Evolutionary conservation across 2,888 invertebrate species (phyloP).

Genomic region (Cheilosia grossa): DNA sequence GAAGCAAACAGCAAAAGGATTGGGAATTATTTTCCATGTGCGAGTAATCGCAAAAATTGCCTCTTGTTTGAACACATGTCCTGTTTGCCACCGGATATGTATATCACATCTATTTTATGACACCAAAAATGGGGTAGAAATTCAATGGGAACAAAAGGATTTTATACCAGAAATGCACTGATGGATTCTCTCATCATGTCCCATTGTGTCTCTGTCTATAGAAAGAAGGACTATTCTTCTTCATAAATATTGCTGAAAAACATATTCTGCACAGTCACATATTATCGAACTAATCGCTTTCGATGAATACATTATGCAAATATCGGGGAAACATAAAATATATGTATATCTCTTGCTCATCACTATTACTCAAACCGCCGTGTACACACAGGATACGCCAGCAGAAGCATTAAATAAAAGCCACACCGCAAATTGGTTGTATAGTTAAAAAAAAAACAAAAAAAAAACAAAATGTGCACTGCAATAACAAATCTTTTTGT

Average conservation of each 20-base stretch:
- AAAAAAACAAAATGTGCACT: conserved; percentile 33
- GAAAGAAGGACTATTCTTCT: conserved; percentile 18
- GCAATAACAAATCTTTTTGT: conserved; percentile 71
- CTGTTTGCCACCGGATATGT: conserved; percentile 52
- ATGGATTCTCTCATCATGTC: conserved; percentile 34
- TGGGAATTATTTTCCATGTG: conserved; percentile 58
- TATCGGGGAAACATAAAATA: conserved; percentile 34
- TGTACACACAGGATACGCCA: conserved; percentile 52
- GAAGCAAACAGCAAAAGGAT: conserved; percentile 34
- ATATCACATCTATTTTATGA: conserved; percentile 33
- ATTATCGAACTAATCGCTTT: conserved; percentile 53
- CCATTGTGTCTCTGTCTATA: conserved; percentile 18
- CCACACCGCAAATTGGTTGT: conserved; percentile 59
- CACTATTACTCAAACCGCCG: conserved; percentile 13
- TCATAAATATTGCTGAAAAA: conserved; percentile 27
- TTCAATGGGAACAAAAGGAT: conserved; percentile 51
- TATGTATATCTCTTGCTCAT: conserved; percentile 13
- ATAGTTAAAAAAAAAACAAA: conserved; percentile 12
- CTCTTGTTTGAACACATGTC: conserved; percentile 39
- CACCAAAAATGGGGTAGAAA: conserved; percentile 18
- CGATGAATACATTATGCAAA: conserved; percentile 62
- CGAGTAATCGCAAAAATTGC: conserved; percentile 55
- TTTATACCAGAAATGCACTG: conserved; percentile 44
- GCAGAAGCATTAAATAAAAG: conserved; percentile 55
- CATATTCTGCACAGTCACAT: conserved; percentile 41